phyloP scores from a whole-genome alignment of 2,888 invertebrate genomes.

The Agriopis aurantiaria region DNA sequence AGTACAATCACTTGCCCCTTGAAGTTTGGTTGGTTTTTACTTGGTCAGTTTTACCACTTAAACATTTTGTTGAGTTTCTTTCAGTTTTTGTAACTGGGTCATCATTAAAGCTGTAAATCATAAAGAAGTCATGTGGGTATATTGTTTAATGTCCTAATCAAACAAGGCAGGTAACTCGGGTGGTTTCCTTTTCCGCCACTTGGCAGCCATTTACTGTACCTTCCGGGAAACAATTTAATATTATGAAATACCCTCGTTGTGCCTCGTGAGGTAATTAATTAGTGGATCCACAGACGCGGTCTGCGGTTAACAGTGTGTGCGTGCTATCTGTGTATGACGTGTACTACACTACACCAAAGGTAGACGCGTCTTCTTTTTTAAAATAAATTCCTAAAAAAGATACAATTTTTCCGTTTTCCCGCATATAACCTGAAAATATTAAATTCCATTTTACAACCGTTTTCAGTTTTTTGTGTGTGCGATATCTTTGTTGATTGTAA shows the following conservation, averaged over 20 bases:
- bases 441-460: too few species aligned
- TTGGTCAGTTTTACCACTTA: too few species aligned
- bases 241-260: slow-evolving; percentile 10
- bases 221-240: slow-evolving; percentile 16
- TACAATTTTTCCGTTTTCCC: too few species aligned
- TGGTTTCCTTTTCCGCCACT: slow-evolving; percentile 13
- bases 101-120: neutral
- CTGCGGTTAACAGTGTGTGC: neutral
- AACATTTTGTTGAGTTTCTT: neutral
- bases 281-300: slow-evolving; percentile 8
- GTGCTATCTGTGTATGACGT: too few species aligned
- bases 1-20: too few species aligned
- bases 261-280: slow-evolving; percentile 23
- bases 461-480: too few species aligned
- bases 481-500: too few species aligned
- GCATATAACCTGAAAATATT: too few species aligned
- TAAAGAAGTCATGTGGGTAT: neutral
- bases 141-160: slow-evolving; percentile 3
- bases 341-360: neutral
- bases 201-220: slow-evolving; percentile 17
- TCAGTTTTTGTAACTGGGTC: too few species aligned
- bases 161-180: neutral
- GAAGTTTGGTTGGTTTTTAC: too few species aligned
- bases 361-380: neutral
- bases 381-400: neutral